phyloP scores from a whole-genome alignment of 2,113 vertebrate species.

The Martes martes region DNA sequence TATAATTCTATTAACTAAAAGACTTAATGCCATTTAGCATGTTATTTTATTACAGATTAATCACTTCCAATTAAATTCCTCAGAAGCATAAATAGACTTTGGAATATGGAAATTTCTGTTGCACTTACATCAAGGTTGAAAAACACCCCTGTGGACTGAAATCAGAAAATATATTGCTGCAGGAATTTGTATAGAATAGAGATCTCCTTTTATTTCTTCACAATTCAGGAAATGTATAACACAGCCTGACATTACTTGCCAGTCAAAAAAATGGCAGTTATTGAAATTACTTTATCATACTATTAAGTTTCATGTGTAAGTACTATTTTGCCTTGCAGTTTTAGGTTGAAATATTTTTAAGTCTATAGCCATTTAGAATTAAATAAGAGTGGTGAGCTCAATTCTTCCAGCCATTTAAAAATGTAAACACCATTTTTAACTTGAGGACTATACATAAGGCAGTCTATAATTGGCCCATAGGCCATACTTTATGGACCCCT shows the following conservation, averaged over 20 bases:
- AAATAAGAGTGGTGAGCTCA: not conserved
- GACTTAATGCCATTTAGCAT: slow-evolving; percentile 45
- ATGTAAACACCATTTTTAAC: not conserved
- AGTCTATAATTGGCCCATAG: not conserved
- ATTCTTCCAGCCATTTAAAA: slow-evolving; percentile 43
- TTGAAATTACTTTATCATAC: slow-evolving; percentile 35
- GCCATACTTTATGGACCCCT: not conserved
- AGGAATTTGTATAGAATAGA: slow-evolving; percentile 50
- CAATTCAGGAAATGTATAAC: not conserved
- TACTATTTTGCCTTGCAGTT: slow-evolving; percentile 43
- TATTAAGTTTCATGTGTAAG: slow-evolving; percentile 38
- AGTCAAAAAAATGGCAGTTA: slow-evolving; percentile 42
- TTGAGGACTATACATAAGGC: not conserved
- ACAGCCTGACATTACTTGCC: slow-evolving; percentile 34
- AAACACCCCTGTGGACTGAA: slow-evolving; percentile 33
- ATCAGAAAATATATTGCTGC: slow-evolving; percentile 31
- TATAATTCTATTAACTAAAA: slow-evolving; percentile 58
- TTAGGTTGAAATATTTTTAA: slow-evolving; percentile 53
- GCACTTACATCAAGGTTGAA: slow-evolving; percentile 30
- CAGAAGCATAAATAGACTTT: slow-evolving; percentile 55
- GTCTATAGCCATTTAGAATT: not conserved
- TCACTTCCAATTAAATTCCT: slow-evolving; percentile 46
- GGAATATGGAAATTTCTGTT: slow-evolving; percentile 55
- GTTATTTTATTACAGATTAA: slow-evolving; percentile 43
- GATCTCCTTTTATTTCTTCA: not conserved